A percentile compares a stretch with the other conserved stretches of the same genome.
Evolutionary conservation across 1,140 invertebrate species (phyloP).

Genomic region (Drosophila repleta): DNA sequence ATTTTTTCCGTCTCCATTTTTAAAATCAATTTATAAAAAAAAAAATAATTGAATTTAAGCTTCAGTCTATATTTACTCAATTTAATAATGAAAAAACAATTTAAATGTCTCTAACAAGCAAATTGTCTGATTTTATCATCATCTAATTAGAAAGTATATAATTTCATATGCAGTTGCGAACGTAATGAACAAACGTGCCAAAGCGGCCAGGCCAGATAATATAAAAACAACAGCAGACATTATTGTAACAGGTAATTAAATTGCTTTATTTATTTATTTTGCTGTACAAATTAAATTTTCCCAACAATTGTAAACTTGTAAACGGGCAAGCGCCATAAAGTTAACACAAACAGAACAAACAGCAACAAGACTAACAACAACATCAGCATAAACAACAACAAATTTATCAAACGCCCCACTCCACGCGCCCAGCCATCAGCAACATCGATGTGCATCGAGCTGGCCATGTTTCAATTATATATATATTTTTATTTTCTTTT

Average conservation of each 20-base stretch:
- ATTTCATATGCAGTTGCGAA: conserved; percentile 7
- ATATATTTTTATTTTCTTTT: conserved; percentile 37
- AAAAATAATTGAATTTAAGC: too few species aligned
- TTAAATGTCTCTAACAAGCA: background rate
- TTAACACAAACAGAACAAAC: conserved; percentile 25
- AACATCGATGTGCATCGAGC: conserved; percentile 33
- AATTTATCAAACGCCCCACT: background rate
- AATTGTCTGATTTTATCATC: conserved; percentile 1
- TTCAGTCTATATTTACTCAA: too few species aligned
- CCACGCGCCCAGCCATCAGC: background rate
- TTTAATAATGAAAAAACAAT: too few species aligned
- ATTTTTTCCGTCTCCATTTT: too few species aligned
- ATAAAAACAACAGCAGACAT: conserved; percentile 2
- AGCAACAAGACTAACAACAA: conserved; percentile 13
- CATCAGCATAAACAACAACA: conserved; percentile 6
- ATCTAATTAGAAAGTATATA: background rate
- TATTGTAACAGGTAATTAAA: conserved; percentile 34
- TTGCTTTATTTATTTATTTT: conserved; percentile 49
- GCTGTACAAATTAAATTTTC: conserved; percentile 27
- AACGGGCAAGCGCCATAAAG: conserved; percentile 20
- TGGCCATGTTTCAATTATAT: conserved; percentile 44
- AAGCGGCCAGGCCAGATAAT: background rate
- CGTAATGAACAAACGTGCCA: conserved; percentile 1
- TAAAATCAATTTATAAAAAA: too few species aligned
- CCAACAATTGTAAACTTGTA: conserved; percentile 27